Conservation (phyloP, 2,888 invertebrate genomes). For the Trimorus sp. region DNA sequence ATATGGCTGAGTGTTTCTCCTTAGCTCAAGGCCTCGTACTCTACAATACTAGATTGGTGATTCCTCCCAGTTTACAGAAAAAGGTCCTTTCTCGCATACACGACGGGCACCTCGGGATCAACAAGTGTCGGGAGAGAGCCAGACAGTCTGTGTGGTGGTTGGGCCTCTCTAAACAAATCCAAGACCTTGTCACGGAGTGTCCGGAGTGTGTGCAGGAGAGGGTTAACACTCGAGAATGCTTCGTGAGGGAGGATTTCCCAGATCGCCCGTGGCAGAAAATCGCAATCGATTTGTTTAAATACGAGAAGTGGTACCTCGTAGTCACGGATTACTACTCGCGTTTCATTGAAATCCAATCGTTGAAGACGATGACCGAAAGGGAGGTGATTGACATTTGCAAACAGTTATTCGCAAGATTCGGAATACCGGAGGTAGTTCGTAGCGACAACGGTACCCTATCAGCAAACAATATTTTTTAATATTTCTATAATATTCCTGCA, state of each 20-base stretch:
- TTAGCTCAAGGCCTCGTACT: slow-evolving; percentile 23
- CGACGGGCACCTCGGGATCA: slow-evolving; percentile 30
- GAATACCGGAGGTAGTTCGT: slow-evolving; percentile 1
- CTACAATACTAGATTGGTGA: slow-evolving; percentile 8
- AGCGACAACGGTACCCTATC: neutral
- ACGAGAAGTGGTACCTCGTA: slow-evolving; percentile 54
- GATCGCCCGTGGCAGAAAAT: slow-evolving; percentile 39
- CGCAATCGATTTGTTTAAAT: slow-evolving; percentile 1
- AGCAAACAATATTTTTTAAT: too few species aligned
- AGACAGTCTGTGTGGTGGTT: slow-evolving; percentile 26
- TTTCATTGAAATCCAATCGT: neutral
- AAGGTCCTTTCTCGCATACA: slow-evolving; percentile 8
- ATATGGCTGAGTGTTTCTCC: slow-evolving; percentile 28
- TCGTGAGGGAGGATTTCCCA: slow-evolving; percentile 57
- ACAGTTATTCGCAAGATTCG: slow-evolving; percentile 1
- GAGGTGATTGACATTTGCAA: neutral
- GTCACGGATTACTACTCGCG: slow-evolving; percentile 15
- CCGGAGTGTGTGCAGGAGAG: slow-evolving; percentile 20
- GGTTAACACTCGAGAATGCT: slow-evolving; percentile 7
- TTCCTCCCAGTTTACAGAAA: slow-evolving; percentile 6
- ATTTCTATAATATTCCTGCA: too few species aligned
- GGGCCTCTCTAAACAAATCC: slow-evolving; percentile 35
- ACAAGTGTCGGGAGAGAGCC: slow-evolving; percentile 23
- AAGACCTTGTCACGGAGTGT: slow-evolving; percentile 40
- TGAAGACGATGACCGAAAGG: neutral